Evolutionary conservation across 2,113 vertebrate genomes (phyloP).

Genomic region (Podarcis raffonei): DNA sequence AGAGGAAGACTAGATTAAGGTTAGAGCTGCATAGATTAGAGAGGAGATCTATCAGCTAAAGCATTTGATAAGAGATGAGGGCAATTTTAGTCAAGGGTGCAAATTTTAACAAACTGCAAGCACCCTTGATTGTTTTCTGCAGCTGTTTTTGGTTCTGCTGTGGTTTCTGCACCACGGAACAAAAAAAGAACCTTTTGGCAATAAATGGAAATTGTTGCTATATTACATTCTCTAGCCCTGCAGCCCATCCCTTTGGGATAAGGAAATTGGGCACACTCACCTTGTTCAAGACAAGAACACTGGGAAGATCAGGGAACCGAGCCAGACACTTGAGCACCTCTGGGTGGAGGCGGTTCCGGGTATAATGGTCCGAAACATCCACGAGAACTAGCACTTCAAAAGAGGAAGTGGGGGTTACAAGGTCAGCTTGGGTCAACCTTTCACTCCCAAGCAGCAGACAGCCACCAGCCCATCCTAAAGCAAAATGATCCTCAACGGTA

Average conservation of each 20-base stretch:
- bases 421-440: not conserved
- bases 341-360: constrained; percentile 75
- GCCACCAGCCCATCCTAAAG: not conserved
- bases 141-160: too few relatives aligned
- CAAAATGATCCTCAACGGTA: not conserved
- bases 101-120: not conserved
- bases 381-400: constrained; percentile 89
- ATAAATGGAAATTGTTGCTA: too few relatives aligned
- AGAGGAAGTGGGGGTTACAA: not conserved
- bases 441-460: not conserved
- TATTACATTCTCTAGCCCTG: not conserved
- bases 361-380: constrained; percentile 90
- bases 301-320: constrained; percentile 80
- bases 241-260: too few relatives aligned
- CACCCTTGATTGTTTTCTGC: not conserved
- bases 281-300: constrained; percentile 94
- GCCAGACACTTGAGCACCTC: constrained; percentile 86
- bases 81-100: not conserved
- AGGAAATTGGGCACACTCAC: constrained; percentile 61
- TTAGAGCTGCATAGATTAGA: too few relatives aligned
- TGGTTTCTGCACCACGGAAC: not conserved
- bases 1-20: too few relatives aligned
- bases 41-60: too few relatives aligned
- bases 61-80: too few relatives aligned
- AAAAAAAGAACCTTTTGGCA: not conserved